These are phyloP conservation scores for Hemibagrus guttatus DNA, from an alignment of 2,797 vertebrate genomes.

Conservation along the genomic window DNA sequence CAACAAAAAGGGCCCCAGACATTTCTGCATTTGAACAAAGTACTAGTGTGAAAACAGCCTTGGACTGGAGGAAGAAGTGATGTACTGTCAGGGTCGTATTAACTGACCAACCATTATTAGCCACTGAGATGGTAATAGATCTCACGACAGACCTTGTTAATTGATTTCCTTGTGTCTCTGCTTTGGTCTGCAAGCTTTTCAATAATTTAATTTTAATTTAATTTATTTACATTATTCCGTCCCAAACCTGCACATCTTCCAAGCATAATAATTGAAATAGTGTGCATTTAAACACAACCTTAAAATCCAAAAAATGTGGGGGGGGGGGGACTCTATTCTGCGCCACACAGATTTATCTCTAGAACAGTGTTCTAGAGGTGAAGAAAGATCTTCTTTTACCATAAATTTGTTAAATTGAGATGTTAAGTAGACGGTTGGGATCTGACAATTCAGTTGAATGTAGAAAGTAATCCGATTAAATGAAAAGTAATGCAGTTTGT, in stretches of 20 bases:
- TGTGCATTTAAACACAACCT: not conserved
- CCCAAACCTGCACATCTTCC: conserved; percentile 6
- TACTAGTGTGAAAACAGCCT: not conserved
- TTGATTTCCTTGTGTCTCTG: conserved; percentile 44
- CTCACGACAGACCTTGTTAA: conserved; percentile 44
- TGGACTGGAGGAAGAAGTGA: not conserved
- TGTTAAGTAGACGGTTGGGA: not conserved
- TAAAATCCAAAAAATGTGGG: not conserved
- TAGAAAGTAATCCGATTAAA: conserved; percentile 23
- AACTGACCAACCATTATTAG: not conserved
- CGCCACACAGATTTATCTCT: not conserved
- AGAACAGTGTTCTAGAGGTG: not conserved
- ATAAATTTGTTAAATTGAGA: conserved; percentile 1
- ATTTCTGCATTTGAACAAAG: not conserved
- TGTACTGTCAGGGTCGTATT: not conserved
- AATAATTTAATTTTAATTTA: conserved; percentile 26
- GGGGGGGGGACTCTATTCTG: not conserved
- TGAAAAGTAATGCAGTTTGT: conserved; percentile 16
- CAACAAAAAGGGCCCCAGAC: not conserved
- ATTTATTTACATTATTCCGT: no score
- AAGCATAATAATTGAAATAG: not conserved
- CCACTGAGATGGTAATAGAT: conserved; percentile 40
- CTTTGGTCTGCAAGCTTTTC: conserved; percentile 43
- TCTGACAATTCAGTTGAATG: not conserved
- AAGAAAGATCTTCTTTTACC: not conserved